Base-by-base conservation (phyloP, 2,888 invertebrate genomes). In the Synergus gifuensis region DNA sequence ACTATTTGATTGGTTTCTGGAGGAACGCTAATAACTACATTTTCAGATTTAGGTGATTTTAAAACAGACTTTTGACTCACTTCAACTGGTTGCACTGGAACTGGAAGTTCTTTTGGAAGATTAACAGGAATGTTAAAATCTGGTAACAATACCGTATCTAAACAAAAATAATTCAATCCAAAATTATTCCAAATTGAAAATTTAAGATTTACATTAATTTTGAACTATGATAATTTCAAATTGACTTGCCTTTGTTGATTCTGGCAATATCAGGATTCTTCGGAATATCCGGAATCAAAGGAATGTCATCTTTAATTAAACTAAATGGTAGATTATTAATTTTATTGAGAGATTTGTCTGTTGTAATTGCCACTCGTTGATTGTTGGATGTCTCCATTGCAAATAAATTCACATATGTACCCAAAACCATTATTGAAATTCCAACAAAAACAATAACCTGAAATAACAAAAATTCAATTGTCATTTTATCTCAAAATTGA, bases 381-480 rank as follows among this genome's bases (percentile, higher is more conserved):
- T 92, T 93, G 0, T 93, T 92, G 54, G 94, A 93, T 83, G 94
- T 93, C 85, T 96, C 96, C 0, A 95, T 95, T 0, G 96, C 96
- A 90, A 95, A 96, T 80, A 96, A 93, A 93, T 97, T 98, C 0
- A 98, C 97, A 91, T 96, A 98, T 0, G 98, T 98, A 66, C 98
- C 98, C 66, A 98, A 94, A 28, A 98, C 94, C 95, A 99, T 95
- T 79, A 98, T 95, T 76, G 96, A 94, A n/a, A 98, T 93, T 0
- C 98, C 98, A 83, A 97, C 93, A 67, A 96, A 93, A 63, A 98
- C 92, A 78, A 98, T 94, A 28, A 95, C 92, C 96, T 97, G 84
- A 77, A 88, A 79, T 96, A 85, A 79, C 84, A 76, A 79, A 40
- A 60, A 54, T 58, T 79, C 11, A 79, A 40, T 63, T 22, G 18